Evolutionary conservation across 1,140 invertebrate species (phyloP), one percentile per base, ranked within the genome.

Genomic region (Propsilocerus akamusi): DNA sequence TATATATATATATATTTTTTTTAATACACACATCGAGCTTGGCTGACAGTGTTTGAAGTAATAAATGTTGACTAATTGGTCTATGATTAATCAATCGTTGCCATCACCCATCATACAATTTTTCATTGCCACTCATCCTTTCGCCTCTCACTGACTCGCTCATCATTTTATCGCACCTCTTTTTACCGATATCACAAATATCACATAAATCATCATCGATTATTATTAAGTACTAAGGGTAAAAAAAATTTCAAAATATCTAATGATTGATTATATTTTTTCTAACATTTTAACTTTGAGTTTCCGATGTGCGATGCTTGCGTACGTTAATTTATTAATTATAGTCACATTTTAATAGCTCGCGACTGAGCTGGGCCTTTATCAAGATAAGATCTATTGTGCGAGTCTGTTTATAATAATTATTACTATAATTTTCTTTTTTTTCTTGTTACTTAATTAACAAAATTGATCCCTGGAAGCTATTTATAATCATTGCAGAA

Each of bases 1-100:
- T n/a, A n/a, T n/a, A n/a, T n/a, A n/a, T n/a, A n/a, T n/a, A n/a
- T n/a, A n/a, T n/a, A n/a, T n/a, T n/a, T n/a, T n/a, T n/a, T n/a
- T n/a, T n/a, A n/a, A n/a, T n/a, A n/a, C n/a, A n/a, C n/a, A n/a
- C n/a, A n/a, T n/a, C n/a, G n/a, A n/a, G n/a, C n/a, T n/a, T n/a
- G n/a, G n/a, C n/a, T n/a, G n/a, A n/a, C n/a, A n/a, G n/a, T n/a
- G n/a, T n/a, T n/a, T n/a, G n/a, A n/a, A n/a, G n/a, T n/a, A n/a
- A n/a, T n/a, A n/a, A 41, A 41, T 8, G 17, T 20, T 41, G 34
- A 20, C 34, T 41, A 41, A 41, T 41, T 41, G 34, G 14, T 41
- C 34, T 41, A 41, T 41, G 34, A 41, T 41, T 41, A 41, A 41
- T 41, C 34, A 41, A 41, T 41, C 34, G 34, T 20, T 41, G 12